A percentile compares a stretch with the other conserved stretches of the same genome.
Evolutionary conservation across 2,797 vertebrate species (phyloP).

Genomic region (Gephyroberyx darwinii): DNA sequence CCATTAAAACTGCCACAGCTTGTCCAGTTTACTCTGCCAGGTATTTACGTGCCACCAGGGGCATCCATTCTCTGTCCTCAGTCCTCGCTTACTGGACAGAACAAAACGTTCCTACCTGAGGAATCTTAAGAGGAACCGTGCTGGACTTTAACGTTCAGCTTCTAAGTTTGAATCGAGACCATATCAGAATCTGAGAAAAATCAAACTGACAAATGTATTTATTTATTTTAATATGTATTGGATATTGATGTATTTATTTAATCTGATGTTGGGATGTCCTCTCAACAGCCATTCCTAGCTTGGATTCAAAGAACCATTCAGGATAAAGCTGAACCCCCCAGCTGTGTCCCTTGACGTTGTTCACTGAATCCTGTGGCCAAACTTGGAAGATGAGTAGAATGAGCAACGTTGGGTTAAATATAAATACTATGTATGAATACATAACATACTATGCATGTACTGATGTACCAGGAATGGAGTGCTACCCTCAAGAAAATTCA

Average conservation of each 20-base stretch:
- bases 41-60: slow-evolving; percentile 14
- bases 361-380: slow-evolving; percentile 14
- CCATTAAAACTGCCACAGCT: slow-evolving; percentile 57
- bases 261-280: neutral
- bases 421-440: slow-evolving; percentile 19
- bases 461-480: neutral
- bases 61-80: neutral
- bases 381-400: slow-evolving; percentile 18
- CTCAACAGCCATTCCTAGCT: neutral
- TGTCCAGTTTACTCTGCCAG: slow-evolving; percentile 57
- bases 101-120: slow-evolving; percentile 5
- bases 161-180: neutral
- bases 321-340: slow-evolving; percentile 1
- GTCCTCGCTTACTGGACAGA: too few relatives aligned
- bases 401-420: slow-evolving; percentile 14
- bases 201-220: neutral
- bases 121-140: neutral
- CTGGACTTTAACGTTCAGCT: neutral
- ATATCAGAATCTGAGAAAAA: neutral
- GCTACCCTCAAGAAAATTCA: slow-evolving; percentile 2
- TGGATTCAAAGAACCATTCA: slow-evolving; percentile 14
- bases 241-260: too few relatives aligned
- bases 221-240: neutral
- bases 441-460: slow-evolving; percentile 6
- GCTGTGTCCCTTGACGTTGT: slow-evolving; percentile 10